Percentiles rank a stretch among this genome's conserved stretches.
Conservation (phyloP, 2,113 vertebrate genomes). For the Vombatus ursinus region DNA sequence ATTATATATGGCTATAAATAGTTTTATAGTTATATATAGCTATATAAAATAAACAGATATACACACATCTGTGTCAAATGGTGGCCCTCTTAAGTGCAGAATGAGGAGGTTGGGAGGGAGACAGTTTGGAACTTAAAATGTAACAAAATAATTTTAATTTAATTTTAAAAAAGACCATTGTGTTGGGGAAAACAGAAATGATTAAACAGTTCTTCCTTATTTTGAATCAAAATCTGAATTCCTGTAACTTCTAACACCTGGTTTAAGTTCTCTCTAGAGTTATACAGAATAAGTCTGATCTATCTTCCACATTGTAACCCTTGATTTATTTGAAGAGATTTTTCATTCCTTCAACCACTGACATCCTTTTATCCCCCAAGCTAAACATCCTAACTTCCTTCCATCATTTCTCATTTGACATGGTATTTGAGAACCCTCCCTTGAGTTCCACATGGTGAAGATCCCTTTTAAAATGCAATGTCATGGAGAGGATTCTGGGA, state of each 20-base stretch:
- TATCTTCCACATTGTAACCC: background rate
- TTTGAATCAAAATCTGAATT: background rate
- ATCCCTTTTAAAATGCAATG: background rate
- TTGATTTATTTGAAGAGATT: background rate
- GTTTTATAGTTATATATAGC: no score
- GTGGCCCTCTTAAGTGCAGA: no score
- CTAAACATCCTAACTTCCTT: background rate
- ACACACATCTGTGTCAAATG: no score
- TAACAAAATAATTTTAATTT: no score
- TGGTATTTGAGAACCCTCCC: background rate
- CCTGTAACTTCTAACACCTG: background rate
- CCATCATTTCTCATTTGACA: background rate
- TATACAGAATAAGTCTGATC: background rate
- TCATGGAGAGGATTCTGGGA: background rate
- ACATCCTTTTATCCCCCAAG: background rate
- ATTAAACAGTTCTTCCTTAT: background rate
- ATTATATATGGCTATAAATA: no score
- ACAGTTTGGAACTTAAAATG: no score
- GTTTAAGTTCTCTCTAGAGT: background rate
- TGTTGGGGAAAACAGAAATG: no score
- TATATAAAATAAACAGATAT: no score
- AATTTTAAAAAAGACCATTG: no score
- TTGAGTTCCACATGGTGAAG: background rate
- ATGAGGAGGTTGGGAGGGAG: no score
- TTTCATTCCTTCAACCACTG: background rate